Evolutionary conservation across 1,140 invertebrate species (phyloP).

Genomic region (Steinernema khuongi): DNA sequence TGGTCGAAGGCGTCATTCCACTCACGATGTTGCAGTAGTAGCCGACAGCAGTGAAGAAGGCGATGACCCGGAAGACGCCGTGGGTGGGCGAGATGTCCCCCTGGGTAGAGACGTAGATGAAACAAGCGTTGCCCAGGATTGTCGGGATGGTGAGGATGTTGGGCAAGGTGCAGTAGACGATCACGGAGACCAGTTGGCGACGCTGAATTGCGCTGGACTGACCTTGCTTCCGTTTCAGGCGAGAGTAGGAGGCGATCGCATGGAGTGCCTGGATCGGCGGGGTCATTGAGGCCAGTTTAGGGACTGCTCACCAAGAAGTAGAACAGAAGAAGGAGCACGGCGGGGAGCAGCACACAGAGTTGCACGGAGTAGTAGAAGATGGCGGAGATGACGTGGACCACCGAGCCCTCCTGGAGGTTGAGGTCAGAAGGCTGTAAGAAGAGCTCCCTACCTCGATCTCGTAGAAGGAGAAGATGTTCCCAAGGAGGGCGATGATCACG

Average conservation of each 20-base stretch:
- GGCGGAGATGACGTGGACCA: neutral
- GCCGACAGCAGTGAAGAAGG: neutral
- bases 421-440: too few species aligned
- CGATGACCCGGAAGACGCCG: neutral
- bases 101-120: neutral
- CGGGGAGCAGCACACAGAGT: neutral
- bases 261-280: too few species aligned
- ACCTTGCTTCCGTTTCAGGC: neutral
- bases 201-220: neutral
- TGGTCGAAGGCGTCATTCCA: neutral
- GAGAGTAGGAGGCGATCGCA: neutral
- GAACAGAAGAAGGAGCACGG: neutral
- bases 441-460: neutral
- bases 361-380: neutral
- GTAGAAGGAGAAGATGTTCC: neutral
- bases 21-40: neutral
- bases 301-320: neutral
- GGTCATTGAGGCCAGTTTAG: neutral
- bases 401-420: too few species aligned
- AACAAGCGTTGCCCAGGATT: neutral
- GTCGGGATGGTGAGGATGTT: neutral
- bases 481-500: neutral
- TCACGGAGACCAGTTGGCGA: neutral
- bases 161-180: neutral
- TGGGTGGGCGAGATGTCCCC: neutral